Conservation (phyloP, 2,888 invertebrate species). For the Galerucella pusilla region DNA sequence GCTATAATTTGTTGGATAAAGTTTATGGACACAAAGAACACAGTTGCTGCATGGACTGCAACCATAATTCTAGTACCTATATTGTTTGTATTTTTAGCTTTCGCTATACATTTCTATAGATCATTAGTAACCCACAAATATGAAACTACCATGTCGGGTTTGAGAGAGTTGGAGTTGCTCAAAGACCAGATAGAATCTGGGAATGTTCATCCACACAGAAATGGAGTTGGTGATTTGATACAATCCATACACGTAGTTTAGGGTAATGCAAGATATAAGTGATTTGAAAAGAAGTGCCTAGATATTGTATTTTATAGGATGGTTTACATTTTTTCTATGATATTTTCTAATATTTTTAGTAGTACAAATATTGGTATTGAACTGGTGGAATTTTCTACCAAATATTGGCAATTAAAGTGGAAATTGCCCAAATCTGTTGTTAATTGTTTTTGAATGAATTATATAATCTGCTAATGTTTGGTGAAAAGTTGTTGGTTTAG, state of each 20-base stretch:
- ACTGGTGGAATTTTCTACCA: no score
- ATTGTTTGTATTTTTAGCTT: constrained; percentile 89
- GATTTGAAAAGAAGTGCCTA: not conserved
- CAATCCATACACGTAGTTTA: constrained; percentile 17
- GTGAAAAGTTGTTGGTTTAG: no score
- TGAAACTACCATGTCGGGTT: constrained; percentile 86
- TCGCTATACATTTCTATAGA: constrained; percentile 95
- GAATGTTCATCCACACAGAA: constrained; percentile 35
- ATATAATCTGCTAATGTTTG: no score
- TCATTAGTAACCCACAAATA: constrained; percentile 93
- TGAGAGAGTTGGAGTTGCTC: constrained; percentile 84
- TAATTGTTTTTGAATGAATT: no score
- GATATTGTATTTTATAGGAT: not conserved
- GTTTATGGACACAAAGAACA: constrained; percentile 83
- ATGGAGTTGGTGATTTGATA: constrained; percentile 30
- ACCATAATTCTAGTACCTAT: constrained; percentile 94
- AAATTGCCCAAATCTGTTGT: no score
- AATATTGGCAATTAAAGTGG: no score
- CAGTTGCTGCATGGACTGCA: constrained; percentile 87
- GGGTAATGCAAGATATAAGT: not conserved
- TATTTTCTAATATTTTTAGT: no score
- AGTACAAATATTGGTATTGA: no score
- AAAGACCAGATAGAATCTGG: constrained; percentile 79
- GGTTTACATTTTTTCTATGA: no score
- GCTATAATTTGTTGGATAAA: constrained; percentile 98